phyloP scores from a whole-genome alignment of 2,888 invertebrate genomes.

The Mesorhabditis belari region DNA sequence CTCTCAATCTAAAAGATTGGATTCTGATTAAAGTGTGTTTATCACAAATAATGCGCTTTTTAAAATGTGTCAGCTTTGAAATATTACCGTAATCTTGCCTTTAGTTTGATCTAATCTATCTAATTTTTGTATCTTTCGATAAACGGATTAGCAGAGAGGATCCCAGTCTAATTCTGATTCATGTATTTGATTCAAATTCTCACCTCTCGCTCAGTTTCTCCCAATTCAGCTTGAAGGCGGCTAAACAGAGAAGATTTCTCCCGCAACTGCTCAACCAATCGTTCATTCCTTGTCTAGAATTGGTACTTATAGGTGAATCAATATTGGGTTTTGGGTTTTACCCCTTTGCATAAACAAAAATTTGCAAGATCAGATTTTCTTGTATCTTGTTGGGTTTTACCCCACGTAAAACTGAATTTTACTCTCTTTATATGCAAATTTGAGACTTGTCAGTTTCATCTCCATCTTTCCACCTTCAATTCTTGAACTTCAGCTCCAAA shows the following conservation, averaged over 20 bases:
- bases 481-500: conserved; percentile 33
- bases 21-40: too few relatives aligned
- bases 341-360: too few relatives aligned
- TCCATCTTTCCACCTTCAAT: conserved; percentile 8
- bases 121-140: too few relatives aligned
- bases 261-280: conserved; percentile 43
- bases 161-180: conserved; percentile 20
- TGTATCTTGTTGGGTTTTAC: not conserved
- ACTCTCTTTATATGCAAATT: too few relatives aligned
- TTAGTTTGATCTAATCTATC: too few relatives aligned
- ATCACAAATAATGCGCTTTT: too few relatives aligned
- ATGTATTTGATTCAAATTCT: conserved; percentile 19
- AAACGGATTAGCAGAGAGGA: too few relatives aligned
- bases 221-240: conserved; percentile 30
- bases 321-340: conserved; percentile 11
- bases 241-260: conserved; percentile 45
- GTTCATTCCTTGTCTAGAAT: conserved; percentile 34
- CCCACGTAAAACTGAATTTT: too few relatives aligned
- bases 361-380: not conserved
- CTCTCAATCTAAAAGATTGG: too few relatives aligned
- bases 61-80: too few relatives aligned
- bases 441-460: too few relatives aligned
- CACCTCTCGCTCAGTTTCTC: conserved; percentile 38
- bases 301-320: conserved; percentile 5
- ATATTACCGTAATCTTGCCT: too few relatives aligned